phyloP scores from a whole-genome alignment of 2,888 invertebrate genomes.

The Hydraecia micacea region DNA sequence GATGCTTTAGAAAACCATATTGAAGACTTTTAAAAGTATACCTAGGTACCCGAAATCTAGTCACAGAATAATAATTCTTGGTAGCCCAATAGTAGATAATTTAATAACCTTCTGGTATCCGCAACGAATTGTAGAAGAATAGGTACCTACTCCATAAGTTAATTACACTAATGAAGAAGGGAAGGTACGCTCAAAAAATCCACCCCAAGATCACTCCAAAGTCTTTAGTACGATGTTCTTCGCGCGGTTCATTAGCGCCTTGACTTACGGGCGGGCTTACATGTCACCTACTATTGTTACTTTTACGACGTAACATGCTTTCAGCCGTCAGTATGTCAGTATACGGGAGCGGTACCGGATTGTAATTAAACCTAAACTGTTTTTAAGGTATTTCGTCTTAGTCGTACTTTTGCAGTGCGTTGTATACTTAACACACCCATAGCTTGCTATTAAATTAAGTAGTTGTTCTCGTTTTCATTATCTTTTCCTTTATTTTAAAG shows the following conservation, averaged over 20 bases:
- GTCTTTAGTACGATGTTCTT: constrained; percentile 89
- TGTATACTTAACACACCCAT: constrained; percentile 1
- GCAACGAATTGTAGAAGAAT: constrained; percentile 84
- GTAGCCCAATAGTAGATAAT: constrained; percentile 70
- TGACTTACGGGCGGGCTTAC: constrained; percentile 75
- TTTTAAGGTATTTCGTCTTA: constrained; percentile 32
- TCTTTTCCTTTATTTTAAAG: not conserved
- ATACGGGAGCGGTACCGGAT: constrained; percentile 27
- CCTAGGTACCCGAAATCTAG: constrained; percentile 36
- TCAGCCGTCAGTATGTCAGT: constrained; percentile 1
- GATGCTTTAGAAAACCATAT: constrained; percentile 17
- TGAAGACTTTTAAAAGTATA: constrained; percentile 27
- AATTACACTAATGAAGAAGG: constrained; percentile 90
- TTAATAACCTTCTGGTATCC: constrained; percentile 80
- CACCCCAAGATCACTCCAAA: constrained; percentile 88
- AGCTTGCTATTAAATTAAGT: not conserved
- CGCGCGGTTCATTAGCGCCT: constrained; percentile 89
- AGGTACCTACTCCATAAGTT: constrained; percentile 85
- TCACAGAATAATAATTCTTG: constrained; percentile 57
- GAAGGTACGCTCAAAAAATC: constrained; percentile 89
- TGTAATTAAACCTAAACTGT: constrained; percentile 47
- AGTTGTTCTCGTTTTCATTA: not conserved
- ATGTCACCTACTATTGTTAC: constrained; percentile 67
- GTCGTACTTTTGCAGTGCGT: constrained; percentile 1
- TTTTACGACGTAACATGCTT: constrained; percentile 38